Evolutionary conservation across 1,140 invertebrate species (phyloP).

Genomic region (Hesperophylax magnus): DNA sequence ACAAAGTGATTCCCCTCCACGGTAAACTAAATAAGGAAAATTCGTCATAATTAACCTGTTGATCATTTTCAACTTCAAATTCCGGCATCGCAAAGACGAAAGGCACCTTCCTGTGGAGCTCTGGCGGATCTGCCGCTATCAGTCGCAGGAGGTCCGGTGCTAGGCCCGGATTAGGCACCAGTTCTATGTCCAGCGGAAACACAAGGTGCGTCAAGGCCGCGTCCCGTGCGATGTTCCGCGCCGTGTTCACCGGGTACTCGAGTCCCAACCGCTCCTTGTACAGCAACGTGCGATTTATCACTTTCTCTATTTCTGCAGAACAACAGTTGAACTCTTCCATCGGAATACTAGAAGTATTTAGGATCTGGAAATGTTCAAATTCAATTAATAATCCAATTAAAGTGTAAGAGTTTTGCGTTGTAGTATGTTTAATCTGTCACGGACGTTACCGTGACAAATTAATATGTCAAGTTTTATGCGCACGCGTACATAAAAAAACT

Average conservation of each 20-base stretch:
- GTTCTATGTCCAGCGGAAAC: slow-evolving; percentile 88
- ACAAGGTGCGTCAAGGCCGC: slow-evolving; percentile 86
- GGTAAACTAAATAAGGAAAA: too few species aligned
- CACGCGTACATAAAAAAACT: too few species aligned
- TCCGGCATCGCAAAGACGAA: not conserved
- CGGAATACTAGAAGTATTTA: too few species aligned
- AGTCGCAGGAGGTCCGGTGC: slow-evolving; percentile 84
- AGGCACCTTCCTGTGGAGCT: slow-evolving; percentile 48
- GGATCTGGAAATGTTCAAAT: too few species aligned
- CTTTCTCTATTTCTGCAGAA: slow-evolving; percentile 77
- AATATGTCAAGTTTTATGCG: too few species aligned
- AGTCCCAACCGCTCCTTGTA: slow-evolving; percentile 86
- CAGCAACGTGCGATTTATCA: slow-evolving; percentile 74
- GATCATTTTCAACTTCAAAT: not conserved
- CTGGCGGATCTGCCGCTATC: slow-evolving; percentile 78
- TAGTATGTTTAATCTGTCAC: too few species aligned
- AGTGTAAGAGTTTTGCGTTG: too few species aligned
- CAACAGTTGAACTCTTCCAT: slow-evolving; percentile 74
- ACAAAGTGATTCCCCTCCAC: too few species aligned
- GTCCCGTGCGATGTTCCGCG: slow-evolving; percentile 87
- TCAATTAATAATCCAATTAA: too few species aligned
- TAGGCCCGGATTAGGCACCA: slow-evolving; percentile 88
- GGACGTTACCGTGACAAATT: too few species aligned
- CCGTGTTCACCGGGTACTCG: slow-evolving; percentile 90
- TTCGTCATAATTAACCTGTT: too few species aligned